These are phyloP conservation scores for Carlito syrichta DNA, from an alignment of 2,113 vertebrate genomes.

Conservation along the genomic window DNA sequence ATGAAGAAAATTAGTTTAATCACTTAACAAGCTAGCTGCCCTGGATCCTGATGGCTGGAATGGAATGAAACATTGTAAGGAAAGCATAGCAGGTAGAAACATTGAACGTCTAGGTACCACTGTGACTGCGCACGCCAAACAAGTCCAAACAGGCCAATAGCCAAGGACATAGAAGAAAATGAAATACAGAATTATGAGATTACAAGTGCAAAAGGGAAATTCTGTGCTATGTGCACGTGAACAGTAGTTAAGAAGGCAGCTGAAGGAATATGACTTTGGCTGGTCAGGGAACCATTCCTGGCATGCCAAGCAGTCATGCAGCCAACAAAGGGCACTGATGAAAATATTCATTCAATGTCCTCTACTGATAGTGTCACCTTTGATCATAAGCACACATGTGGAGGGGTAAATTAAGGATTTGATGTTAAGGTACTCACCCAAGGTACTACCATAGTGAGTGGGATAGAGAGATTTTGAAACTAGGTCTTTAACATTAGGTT, in stretches of 20 bases:
- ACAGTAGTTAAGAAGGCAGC: neutral
- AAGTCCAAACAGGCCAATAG: slow-evolving; percentile 87
- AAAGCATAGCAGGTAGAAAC: slow-evolving; percentile 79
- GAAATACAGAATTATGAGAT: neutral
- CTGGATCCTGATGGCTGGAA: slow-evolving; percentile 82
- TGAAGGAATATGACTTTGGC: neutral
- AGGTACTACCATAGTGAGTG: neutral
- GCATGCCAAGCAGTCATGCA: neutral
- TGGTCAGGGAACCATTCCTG: too few relatives aligned
- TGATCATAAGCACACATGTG: neutral
- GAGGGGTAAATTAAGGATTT: neutral
- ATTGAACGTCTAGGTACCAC: slow-evolving; percentile 79
- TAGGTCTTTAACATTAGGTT: neutral
- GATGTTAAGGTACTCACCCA: neutral
- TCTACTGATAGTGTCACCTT: neutral
- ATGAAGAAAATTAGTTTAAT: slow-evolving; percentile 91
- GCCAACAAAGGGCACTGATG: too few relatives aligned
- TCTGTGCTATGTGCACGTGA: neutral
- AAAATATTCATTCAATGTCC: neutral
- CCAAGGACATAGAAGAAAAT: slow-evolving; percentile 18
- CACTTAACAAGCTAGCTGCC: slow-evolving; percentile 81
- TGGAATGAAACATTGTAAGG: slow-evolving; percentile 80
- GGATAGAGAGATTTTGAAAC: neutral
- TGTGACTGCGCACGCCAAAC: slow-evolving; percentile 75
- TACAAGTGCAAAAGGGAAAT: neutral